These are phyloP conservation scores for Coturnix japonica DNA, from an alignment of 2,113 vertebrate genomes.

Conservation along the genomic window DNA sequence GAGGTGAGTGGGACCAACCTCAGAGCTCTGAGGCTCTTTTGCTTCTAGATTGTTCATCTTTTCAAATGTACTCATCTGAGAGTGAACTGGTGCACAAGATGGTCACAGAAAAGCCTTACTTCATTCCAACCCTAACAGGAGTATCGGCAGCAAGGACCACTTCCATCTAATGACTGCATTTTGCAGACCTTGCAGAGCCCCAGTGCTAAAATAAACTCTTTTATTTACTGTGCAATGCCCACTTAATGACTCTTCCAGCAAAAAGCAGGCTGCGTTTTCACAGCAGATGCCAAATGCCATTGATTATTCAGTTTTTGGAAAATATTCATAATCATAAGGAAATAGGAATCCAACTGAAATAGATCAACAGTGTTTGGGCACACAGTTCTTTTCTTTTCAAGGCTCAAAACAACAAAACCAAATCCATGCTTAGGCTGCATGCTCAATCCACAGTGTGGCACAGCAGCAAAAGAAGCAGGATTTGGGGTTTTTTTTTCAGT, in stretches of 20 bases:
- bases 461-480: background rate
- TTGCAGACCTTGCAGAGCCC: background rate
- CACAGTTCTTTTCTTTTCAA: background rate
- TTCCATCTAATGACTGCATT: background rate
- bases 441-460: background rate
- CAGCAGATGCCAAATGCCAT: background rate
- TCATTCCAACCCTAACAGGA: background rate
- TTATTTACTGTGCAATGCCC: background rate
- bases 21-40: background rate
- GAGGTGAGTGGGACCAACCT: background rate
- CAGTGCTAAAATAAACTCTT: background rate
- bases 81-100: no score
- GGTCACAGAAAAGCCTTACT: background rate
- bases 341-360: conserved; percentile 28
- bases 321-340: background rate
- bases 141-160: background rate
- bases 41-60: background rate
- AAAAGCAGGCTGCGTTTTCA: background rate
- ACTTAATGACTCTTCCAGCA: background rate
- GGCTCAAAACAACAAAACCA: background rate
- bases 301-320: background rate
- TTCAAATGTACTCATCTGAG: background rate
- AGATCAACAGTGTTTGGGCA: background rate
- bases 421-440: background rate
- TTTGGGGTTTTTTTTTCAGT: background rate